Evolutionary conservation across 2,888 invertebrate species (phyloP), one percentile per base, ranked within the genome.

Genomic region (Chironomus riparius): DNA sequence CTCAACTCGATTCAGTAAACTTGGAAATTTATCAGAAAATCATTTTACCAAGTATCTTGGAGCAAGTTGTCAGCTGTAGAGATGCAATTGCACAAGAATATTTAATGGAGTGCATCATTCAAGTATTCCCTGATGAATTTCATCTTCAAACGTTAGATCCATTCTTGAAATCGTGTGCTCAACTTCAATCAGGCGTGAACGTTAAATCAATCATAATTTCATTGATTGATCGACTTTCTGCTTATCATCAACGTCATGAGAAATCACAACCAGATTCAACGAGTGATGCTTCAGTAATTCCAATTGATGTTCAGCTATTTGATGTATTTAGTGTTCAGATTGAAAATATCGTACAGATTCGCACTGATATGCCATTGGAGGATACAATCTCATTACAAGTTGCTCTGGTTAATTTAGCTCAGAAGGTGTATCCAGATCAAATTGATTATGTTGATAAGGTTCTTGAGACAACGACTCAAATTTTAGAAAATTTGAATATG

Each of bases 241-340:
- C 91, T 0, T 95, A 92, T 80, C 94, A 94, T 81, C 93, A 94
- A 85, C 88, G 93, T 80, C 87, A 88, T 72, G 89, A 90, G 80
- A 88, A 83, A 72, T 78, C 83, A 24, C 81, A 75, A 18, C 69
- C 71, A 22, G 84, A 78, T 83, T 86, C 82, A 61, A 87, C 87
- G 10, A 38, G 10, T 68, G 84, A 83, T 70, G 87, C 88, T 0
- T 86, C 88, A 68, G 88, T 89, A 56, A 90, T 92, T 79, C 92
- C 94, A 28, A 87, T 91, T 77, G 94, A 97, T 80, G 95, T 98
- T 15, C 93, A 97, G 82, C 86, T 99, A 6, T 99, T 99, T 84
- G 97, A 98, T 82, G 97, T 98, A 50, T 99, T 99, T 85, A 98
- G 97, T 2, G 93, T 96, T 80, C 98, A 99, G 86, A 95, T 98